Base-by-base conservation (phyloP, 2,888 invertebrate genomes). In the Taenaris catops region DNA sequence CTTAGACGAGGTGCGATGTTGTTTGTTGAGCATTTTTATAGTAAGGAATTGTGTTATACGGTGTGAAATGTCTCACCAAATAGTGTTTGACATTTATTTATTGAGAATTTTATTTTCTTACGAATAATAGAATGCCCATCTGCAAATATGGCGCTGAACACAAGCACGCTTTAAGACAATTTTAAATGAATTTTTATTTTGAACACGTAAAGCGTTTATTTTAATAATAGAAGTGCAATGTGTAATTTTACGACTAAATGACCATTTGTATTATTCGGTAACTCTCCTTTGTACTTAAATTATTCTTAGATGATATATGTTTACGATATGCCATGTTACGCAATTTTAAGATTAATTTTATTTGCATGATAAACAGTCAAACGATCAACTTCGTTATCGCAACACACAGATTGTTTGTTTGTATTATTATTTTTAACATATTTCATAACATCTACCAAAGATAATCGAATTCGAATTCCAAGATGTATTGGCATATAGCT, bases 61-160 rank as follows among this genome's bases (percentile, higher is more conserved):
- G 80, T 83, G 84, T 78, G 71, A 64, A 69, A 70, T 74, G 74
- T 75, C 75, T 70, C 84, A 76, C 81, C 83, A 54, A 70, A 81
- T 83, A 81, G 80, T 75, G 79, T 81, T 81, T 75, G 80, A 80
- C 81, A 80, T 80, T 86, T 76, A 83, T 84, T 84, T 86, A 84
- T 84, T 86, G 81, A 84, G 67, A 84, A 81, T 81, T 84, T 84
- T 84, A 84, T 86, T 84, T 84, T 83, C 81, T 72, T 84, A 86
- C 76, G 72, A 62, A 60, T 73, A 71, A 65, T 67, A 58, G 38
- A 37, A 65, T 83, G 83, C 64, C 71, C 84, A 83, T 86, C 86
- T 86, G 86, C 86, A 86, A 86, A 86, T 86, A 84, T 86, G 86
- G 86, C 71, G 55, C 56, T 54, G 53, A 53, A 58, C 58, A 58